Evolutionary conservation across 2,888 invertebrate genomes (phyloP), one percentile per base, ranked within the genome.

Genomic region (Agrochola lota): DNA sequence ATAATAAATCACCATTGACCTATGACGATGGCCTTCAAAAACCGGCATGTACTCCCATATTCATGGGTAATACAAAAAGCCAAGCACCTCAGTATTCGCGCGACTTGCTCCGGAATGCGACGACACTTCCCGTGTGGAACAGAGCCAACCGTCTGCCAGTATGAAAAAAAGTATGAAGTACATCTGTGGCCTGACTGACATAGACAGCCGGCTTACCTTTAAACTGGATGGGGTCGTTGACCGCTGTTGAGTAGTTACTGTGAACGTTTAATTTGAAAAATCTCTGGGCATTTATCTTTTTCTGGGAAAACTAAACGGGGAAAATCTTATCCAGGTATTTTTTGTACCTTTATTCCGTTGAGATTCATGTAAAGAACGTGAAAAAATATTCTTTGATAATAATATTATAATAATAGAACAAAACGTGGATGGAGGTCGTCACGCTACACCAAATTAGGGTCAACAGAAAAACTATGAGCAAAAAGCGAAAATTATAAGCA

Each of bases 61-160:
- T 78, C 23, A 52, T 49, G 71, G 67, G 26, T 68, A 80, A 62
- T 59, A 71, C 67, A 76, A 77, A 62, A 68, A 35, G 26, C 43
- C 40, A 59, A 77, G 74, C 77, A 68, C 74, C 78, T 76, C 71
- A 43, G 77, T 73, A 83, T 84, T 85, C 75, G 80, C 80, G 73
- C 68, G 84, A 84, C 83, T 83, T 78, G 76, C 80, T 70, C 78
- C 80, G 86, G 87, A 86, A 86, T 89, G 84, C 80, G 78, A 74
- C 72, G 75, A 85, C 80, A 84, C 87, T 89, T 87, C 89, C 87
- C 78, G 76, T 84, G 80, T 89, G 89, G 89, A 89, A 89, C 88
- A 46, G 83, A 84, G 89, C 89, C 90, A 89, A 88, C 69, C 57
- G 82, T 79, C 81, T 79, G 80, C 75, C 68, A 81, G 77, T 75